Conservation (phyloP, 2,888 invertebrate genomes). For the Scaptomyza flava region DNA sequence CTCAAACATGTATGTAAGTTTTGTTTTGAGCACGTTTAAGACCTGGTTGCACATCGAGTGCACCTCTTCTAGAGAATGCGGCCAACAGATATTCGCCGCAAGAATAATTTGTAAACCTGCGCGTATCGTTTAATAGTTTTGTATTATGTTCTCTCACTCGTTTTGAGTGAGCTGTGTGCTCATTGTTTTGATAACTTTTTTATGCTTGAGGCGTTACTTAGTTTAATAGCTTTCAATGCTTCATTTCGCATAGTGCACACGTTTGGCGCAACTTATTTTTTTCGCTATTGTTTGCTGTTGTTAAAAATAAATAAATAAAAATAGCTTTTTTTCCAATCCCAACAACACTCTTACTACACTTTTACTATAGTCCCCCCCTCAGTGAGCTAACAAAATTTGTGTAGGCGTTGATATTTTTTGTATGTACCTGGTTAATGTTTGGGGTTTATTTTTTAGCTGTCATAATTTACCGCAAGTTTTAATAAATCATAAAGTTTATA, state of each 20-base stretch:
- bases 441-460: neutral
- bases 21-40: constrained; percentile 13
- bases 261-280: constrained; percentile 39
- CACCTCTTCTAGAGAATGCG: constrained; percentile 50
- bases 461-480: neutral
- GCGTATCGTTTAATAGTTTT: constrained; percentile 24
- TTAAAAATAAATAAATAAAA: constrained; percentile 17
- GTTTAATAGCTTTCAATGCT: constrained; percentile 20
- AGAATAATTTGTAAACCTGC: constrained; percentile 43
- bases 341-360: no score
- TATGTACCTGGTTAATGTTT: neutral
- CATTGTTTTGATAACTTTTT: constrained; percentile 49
- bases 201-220: constrained; percentile 7
- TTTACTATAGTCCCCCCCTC: constrained; percentile 20
- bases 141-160: constrained; percentile 2
- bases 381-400: constrained; percentile 9
- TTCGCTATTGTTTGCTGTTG: constrained; percentile 5
- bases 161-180: constrained; percentile 18
- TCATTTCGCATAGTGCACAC: constrained; percentile 37
- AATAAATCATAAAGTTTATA: constrained; percentile 1
- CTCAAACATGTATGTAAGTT: constrained; percentile 1
- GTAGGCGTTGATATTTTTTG: constrained; percentile 15
- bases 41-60: constrained; percentile 60
- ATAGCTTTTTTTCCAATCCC: constrained; percentile 32
- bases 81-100: constrained; percentile 60